phyloP scores from a whole-genome alignment of 1,140 invertebrate genomes.

The Polypedilum pembai region DNA sequence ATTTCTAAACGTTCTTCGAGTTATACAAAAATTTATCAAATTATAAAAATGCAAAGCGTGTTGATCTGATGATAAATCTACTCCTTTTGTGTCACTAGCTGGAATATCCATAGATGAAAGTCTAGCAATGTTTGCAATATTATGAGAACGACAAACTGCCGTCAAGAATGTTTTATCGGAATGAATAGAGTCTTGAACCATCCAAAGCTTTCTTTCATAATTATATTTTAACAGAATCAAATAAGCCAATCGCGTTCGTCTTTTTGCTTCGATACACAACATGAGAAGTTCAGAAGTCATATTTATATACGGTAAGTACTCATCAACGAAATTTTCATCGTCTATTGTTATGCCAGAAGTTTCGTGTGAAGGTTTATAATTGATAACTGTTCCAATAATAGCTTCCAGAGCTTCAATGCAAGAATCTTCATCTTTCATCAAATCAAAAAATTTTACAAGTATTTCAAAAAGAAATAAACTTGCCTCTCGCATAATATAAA shows the following conservation, averaged over 20 bases:
- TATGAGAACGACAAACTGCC: conserved; percentile 36
- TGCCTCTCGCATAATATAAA: conserved; percentile 55
- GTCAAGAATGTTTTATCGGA: conserved; percentile 35
- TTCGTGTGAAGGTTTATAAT: conserved; percentile 40
- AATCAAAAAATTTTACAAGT: conserved; percentile 45
- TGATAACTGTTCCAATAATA: conserved; percentile 46
- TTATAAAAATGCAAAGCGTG: conserved; percentile 42
- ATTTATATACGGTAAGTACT: conserved; percentile 47
- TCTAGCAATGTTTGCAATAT: conserved; percentile 36
- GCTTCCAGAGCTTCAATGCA: conserved; percentile 47
- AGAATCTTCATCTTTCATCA: conserved; percentile 42
- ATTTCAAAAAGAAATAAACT: conserved; percentile 49
- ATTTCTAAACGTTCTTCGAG: conserved; percentile 36
- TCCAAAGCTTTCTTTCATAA: conserved; percentile 40
- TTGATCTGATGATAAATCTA: conserved; percentile 31
- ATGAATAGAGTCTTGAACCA: conserved; percentile 38
- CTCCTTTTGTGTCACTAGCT: conserved; percentile 28
- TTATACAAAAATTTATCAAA: conserved; percentile 48
- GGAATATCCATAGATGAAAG: conserved; percentile 38
- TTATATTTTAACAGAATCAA: conserved; percentile 37
- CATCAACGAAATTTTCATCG: conserved; percentile 47
- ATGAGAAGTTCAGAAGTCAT: conserved; percentile 43
- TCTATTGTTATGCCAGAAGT: conserved; percentile 44
- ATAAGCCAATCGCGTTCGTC: conserved; percentile 36
- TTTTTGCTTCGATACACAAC: conserved; percentile 38